phyloP scores from a whole-genome alignment of 2,113 vertebrate genomes.

The Solea senegalensis region DNA sequence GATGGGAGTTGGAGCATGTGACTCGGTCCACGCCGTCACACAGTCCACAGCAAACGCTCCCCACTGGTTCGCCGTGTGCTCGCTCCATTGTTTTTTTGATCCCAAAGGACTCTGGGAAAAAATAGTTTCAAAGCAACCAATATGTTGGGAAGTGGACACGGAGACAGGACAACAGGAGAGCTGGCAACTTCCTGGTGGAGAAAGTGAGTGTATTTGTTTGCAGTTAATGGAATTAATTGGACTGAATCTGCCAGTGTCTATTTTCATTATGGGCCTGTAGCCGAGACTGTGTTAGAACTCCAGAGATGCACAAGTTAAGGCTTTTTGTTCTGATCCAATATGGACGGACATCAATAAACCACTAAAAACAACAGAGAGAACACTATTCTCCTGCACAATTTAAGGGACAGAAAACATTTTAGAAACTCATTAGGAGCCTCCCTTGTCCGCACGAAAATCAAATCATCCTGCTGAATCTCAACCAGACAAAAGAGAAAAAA shows the following conservation, averaged over 20 bases:
- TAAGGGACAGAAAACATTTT: conserved; percentile 31
- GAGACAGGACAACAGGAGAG: background rate
- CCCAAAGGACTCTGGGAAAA: conserved; percentile 42
- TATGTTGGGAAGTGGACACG: conserved; percentile 12
- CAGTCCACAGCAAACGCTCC: conserved; percentile 36
- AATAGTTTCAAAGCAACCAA: conserved; percentile 44
- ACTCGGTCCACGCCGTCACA: conserved; percentile 44
- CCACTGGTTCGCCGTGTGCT: conserved; percentile 45
- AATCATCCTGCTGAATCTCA: conserved; percentile 27
- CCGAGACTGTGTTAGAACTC: conserved; percentile 41
- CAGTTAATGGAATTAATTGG: conserved; percentile 64
- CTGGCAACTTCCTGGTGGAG: background rate
- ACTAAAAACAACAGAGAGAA: conserved; percentile 4
- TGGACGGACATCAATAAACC: conserved; percentile 56
- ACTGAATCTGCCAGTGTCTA: conserved; percentile 49
- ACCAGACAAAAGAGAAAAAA: conserved; percentile 29
- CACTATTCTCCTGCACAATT: conserved; percentile 25
- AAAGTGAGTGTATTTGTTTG: conserved; percentile 6
- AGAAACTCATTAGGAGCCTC: conserved; percentile 45
- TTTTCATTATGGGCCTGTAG: conserved; percentile 49
- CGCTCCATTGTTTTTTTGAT: conserved; percentile 39
- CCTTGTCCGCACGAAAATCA: conserved; percentile 40
- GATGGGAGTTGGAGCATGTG: conserved; percentile 45
- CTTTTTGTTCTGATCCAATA: conserved; percentile 58
- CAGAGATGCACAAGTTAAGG: conserved; percentile 45